These are phyloP conservation scores for Cyprinodon brontotheroides DNA, from an alignment of 2,113 vertebrate genomes.

Conservation along the genomic window DNA sequence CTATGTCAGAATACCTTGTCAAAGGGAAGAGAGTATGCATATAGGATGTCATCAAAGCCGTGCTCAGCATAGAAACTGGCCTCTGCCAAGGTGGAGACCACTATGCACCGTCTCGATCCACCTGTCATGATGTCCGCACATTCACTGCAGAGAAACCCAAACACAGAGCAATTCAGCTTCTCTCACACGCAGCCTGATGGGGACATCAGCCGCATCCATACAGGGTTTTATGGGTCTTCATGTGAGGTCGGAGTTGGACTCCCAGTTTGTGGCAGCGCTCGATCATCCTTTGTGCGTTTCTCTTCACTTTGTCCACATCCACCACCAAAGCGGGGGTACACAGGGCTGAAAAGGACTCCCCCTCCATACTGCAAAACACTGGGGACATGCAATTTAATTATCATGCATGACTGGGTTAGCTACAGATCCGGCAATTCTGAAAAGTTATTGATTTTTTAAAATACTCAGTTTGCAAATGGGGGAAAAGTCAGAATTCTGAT, in stretches of 20 bases:
- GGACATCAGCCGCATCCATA: slow-evolving; percentile 48
- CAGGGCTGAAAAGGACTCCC: slow-evolving; percentile 63
- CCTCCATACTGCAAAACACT: slow-evolving; percentile 56
- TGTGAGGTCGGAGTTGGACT: slow-evolving; percentile 83
- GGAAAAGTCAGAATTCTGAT: too few species aligned
- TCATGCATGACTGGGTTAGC: slow-evolving; percentile 25
- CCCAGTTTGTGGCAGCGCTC: slow-evolving; percentile 76
- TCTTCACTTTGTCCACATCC: slow-evolving; percentile 74
- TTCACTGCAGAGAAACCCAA: slow-evolving; percentile 69
- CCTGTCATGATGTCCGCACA: slow-evolving; percentile 83
- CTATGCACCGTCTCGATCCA: slow-evolving; percentile 78
- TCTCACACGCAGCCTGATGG: neutral
- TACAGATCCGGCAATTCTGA: too few species aligned
- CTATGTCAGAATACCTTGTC: slow-evolving; percentile 65
- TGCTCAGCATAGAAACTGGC: slow-evolving; percentile 82
- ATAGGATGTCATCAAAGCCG: slow-evolving; percentile 88
- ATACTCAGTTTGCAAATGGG: too few species aligned
- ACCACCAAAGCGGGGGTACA: slow-evolving; percentile 80
- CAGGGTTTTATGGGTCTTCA: slow-evolving; percentile 89
- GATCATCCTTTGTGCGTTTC: slow-evolving; percentile 78
- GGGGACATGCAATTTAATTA: slow-evolving; percentile 42
- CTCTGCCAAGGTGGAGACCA: slow-evolving; percentile 85
- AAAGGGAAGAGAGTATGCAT: slow-evolving; percentile 80
- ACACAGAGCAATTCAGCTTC: neutral
- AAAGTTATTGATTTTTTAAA: too few species aligned